Evolutionary conservation across 2,888 invertebrate genomes (phyloP).

Genomic region (Drosophila anceps): DNA sequence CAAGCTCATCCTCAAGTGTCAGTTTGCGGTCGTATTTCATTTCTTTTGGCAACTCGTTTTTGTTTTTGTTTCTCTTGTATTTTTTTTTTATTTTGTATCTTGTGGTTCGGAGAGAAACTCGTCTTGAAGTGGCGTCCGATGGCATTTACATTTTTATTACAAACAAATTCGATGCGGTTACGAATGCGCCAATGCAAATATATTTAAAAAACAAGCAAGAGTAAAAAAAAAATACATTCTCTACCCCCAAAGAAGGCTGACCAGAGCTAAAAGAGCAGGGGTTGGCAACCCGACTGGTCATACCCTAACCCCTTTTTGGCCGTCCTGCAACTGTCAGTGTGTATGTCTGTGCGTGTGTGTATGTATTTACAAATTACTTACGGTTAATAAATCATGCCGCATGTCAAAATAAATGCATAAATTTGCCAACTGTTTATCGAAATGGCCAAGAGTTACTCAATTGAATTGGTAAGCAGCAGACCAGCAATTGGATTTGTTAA

Average conservation of each 20-base stretch:
- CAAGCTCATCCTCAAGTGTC: conserved; percentile 65
- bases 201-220: conserved; percentile 46
- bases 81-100: background rate
- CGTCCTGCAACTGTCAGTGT: conserved; percentile 36
- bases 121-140: conserved; percentile 73
- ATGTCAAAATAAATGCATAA: conserved; percentile 82
- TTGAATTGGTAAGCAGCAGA: conserved; percentile 56
- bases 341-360: conserved; percentile 26
- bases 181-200: conserved; percentile 77
- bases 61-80: conserved; percentile 35
- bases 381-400: conserved; percentile 85
- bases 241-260: conserved; percentile 32
- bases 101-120: conserved; percentile 43
- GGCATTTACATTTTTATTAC: conserved; percentile 80
- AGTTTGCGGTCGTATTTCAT: conserved; percentile 77
- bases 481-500: conserved; percentile 67
- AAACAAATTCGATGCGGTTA: conserved; percentile 80
- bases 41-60: conserved; percentile 60
- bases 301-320: conserved; percentile 15
- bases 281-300: conserved; percentile 38
- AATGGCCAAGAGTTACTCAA: conserved; percentile 49
- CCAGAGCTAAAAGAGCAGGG: conserved; percentile 32
- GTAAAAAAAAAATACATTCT: conserved; percentile 1
- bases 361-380: conserved; percentile 82
- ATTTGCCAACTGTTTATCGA: conserved; percentile 68